phyloP scores from a whole-genome alignment of 2,113 vertebrate species.

The Aegithalos caudatus region DNA sequence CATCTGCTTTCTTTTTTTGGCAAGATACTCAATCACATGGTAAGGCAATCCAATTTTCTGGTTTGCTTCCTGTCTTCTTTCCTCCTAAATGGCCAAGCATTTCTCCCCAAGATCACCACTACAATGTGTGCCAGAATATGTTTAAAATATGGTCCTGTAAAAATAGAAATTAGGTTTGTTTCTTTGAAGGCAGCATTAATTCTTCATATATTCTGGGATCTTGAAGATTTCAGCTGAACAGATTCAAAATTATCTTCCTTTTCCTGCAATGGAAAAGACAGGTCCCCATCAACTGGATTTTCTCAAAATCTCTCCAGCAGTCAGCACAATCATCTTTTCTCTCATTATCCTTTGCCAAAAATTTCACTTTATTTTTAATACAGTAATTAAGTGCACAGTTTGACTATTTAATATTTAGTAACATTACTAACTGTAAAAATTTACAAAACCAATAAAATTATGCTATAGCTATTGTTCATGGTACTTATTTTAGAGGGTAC shows the following conservation, averaged over 20 bases:
- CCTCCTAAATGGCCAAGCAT: constrained; percentile 6
- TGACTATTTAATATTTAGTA: neutral
- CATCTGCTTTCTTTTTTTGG: constrained; percentile 62
- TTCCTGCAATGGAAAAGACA: constrained; percentile 78
- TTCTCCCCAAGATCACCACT: constrained; percentile 56
- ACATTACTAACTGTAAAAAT: neutral
- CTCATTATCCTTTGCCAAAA: neutral
- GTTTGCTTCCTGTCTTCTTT: constrained; percentile 48
- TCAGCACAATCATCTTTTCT: neutral
- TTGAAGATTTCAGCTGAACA: constrained; percentile 91
- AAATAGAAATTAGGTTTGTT: constrained; percentile 66
- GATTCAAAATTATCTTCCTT: constrained; percentile 90
- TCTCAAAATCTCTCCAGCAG: neutral
- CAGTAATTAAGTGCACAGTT: neutral
- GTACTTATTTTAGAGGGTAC: neutral
- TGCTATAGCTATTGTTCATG: neutral
- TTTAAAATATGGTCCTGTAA: constrained; percentile 66
- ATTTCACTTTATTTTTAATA: neutral
- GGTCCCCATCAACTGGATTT: neutral
- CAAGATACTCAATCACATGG: constrained; percentile 67
- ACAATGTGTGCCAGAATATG: constrained; percentile 47
- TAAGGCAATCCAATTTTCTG: constrained; percentile 73
- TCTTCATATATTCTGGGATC: constrained; percentile 84
- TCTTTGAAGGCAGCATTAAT: constrained; percentile 61
- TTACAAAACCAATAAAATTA: neutral